Conservation (phyloP, 92 coral and sea anemone genomes). For the Ricordea florida region DNA sequence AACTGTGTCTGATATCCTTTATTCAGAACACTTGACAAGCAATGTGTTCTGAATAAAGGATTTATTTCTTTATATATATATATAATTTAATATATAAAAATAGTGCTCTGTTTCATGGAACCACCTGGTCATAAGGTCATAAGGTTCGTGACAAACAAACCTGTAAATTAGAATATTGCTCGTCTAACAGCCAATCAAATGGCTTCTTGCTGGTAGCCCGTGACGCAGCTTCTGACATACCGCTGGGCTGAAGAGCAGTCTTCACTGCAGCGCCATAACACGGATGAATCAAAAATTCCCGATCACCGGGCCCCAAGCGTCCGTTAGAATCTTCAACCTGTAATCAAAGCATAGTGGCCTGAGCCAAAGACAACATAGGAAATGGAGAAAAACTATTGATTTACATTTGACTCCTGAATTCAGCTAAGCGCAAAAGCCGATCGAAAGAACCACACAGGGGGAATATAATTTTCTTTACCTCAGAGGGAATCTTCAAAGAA, state of each 20-base stretch:
- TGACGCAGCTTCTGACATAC: conserved; percentile 65
- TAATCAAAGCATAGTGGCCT: background rate
- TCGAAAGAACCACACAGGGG: background rate
- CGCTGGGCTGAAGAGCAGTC: conserved; percentile 77
- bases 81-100: too few species aligned
- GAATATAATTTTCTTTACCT: too few species aligned
- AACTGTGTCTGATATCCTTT: too few species aligned
- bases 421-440: too few species aligned
- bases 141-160: conserved; percentile 16
- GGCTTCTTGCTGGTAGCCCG: conserved; percentile 86
- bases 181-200: conserved; percentile 98
- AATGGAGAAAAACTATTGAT: too few species aligned
- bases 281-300: conserved; percentile 95
- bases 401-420: too few species aligned
- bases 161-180: conserved; percentile 86
- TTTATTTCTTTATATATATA: background rate
- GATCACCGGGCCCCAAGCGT: conserved; percentile 92
- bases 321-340: conserved; percentile 97
- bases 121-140: too few species aligned
- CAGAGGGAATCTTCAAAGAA: too few species aligned
- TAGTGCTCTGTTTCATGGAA: too few species aligned
- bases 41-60: background rate
- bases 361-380: too few species aligned
- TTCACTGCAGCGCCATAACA: conserved; percentile 93
- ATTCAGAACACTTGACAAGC: too few species aligned